Evolutionary conservation across 2,797 vertebrate species (phyloP).

Genomic region (Crenuchus spilurus): DNA sequence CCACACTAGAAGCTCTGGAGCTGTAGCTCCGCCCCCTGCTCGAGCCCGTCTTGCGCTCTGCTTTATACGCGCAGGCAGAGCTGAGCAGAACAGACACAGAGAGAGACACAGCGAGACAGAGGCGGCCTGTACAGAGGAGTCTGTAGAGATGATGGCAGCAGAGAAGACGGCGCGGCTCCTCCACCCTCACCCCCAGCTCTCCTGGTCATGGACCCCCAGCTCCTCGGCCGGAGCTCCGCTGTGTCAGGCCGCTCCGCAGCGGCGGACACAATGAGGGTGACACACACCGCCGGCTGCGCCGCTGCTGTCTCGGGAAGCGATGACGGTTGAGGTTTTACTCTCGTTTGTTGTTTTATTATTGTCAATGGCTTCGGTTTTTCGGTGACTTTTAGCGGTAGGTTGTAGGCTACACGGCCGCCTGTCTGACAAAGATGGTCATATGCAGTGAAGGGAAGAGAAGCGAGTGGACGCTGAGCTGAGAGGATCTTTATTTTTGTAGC

Average conservation of each 20-base stretch:
- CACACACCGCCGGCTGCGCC: conserved; percentile 81
- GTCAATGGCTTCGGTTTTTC: conserved; percentile 62
- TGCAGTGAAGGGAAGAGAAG: conserved; percentile 57
- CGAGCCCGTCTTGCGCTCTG: conserved; percentile 66
- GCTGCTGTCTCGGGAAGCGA: conserved; percentile 77
- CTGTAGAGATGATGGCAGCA: conserved; percentile 73
- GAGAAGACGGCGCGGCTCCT: neutral
- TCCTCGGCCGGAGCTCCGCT: conserved; percentile 66
- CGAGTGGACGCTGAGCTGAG: neutral
- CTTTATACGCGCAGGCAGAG: conserved; percentile 66
- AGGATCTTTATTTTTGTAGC: neutral
- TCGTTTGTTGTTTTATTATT: conserved; percentile 1
- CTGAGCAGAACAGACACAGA: conserved; percentile 60
- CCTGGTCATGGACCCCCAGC: conserved; percentile 68
- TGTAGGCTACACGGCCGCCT: conserved; percentile 58
- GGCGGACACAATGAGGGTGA: conserved; percentile 81
- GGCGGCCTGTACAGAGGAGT: conserved; percentile 58
- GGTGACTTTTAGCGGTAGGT: conserved; percentile 66
- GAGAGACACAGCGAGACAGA: conserved; percentile 29
- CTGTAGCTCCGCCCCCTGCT: conserved; percentile 71
- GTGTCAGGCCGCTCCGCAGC: conserved; percentile 72
- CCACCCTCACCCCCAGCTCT: neutral
- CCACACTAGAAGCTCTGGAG: conserved; percentile 54
- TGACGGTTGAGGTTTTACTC: conserved; percentile 43
- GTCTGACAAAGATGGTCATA: conserved; percentile 63